Evolutionary conservation across 2,888 invertebrate genomes (phyloP).

Genomic region (Ennomos quercinarius): DNA sequence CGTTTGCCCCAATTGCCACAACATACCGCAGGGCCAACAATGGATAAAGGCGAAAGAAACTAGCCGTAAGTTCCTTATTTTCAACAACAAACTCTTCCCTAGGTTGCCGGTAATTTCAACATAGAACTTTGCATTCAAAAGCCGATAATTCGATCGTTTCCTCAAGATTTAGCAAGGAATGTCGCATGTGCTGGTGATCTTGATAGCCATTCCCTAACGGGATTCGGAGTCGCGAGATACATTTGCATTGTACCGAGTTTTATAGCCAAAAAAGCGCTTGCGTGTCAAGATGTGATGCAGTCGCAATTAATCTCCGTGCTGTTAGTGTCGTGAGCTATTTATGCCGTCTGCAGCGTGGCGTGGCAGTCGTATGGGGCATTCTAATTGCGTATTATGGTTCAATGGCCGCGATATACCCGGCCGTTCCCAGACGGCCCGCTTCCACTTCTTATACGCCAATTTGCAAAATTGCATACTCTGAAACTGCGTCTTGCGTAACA

Average conservation of each 20-base stretch:
- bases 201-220: conserved; percentile 38
- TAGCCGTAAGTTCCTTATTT: conserved; percentile 68
- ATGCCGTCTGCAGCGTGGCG: conserved; percentile 70
- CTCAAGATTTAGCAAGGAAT: conserved; percentile 19
- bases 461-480: conserved; percentile 66
- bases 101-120: too few species aligned
- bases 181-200: conserved; percentile 36
- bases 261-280: conserved; percentile 48
- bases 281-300: conserved; percentile 57
- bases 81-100: too few species aligned
- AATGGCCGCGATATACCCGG: conserved; percentile 69
- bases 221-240: conserved; percentile 24
- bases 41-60: conserved; percentile 92
- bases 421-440: conserved; percentile 62
- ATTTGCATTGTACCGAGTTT: conserved; percentile 42
- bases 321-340: conserved; percentile 77
- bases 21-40: conserved; percentile 93
- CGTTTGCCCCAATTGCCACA: conserved; percentile 95
- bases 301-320: conserved; percentile 70
- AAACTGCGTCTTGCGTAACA: conserved; percentile 36
- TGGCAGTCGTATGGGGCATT: conserved; percentile 79
- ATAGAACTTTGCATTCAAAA: conserved; percentile 12
- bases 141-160: conserved; percentile 8
- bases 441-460: conserved; percentile 68
- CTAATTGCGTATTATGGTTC: conserved; percentile 84